Conservation (phyloP, 1,140 invertebrate genomes). For the Habropoda laboriosa region DNA sequence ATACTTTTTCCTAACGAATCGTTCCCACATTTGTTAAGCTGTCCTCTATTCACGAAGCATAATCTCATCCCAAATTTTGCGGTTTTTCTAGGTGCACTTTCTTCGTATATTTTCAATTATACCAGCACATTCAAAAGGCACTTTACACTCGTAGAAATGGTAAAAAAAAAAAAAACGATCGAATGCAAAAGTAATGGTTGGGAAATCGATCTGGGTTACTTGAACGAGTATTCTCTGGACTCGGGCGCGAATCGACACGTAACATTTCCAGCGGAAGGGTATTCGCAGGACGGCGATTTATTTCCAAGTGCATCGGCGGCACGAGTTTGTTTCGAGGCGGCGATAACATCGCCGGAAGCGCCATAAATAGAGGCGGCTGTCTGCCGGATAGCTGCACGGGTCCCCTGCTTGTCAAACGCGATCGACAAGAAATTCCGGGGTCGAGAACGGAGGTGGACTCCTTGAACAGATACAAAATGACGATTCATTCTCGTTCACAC, state of each 20-base stretch:
- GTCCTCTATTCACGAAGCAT: too few relatives aligned
- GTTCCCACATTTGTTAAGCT: too few relatives aligned
- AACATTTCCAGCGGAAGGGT: background rate
- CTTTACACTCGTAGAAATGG: too few relatives aligned
- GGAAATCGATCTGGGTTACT: background rate
- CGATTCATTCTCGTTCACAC: slow-evolving; percentile 63
- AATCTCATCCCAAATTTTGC: too few relatives aligned
- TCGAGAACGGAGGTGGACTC: slow-evolving; percentile 28
- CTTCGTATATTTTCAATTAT: too few relatives aligned
- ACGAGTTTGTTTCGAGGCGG: slow-evolving; percentile 17
- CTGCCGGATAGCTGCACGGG: background rate
- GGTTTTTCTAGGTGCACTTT: too few relatives aligned
- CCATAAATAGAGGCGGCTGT: slow-evolving; percentile 24
- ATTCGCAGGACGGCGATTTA: slow-evolving; percentile 15
- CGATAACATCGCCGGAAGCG: slow-evolving; percentile 11
- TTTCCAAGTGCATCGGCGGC: background rate
- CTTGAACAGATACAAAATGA: slow-evolving; percentile 61
- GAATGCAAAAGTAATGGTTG: too few relatives aligned
- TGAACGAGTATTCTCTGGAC: background rate
- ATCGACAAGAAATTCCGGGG: slow-evolving; percentile 15
- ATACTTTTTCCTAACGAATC: too few relatives aligned
- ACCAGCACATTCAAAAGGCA: too few relatives aligned
- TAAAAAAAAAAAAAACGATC: background rate
- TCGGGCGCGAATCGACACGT: slow-evolving; percentile 9
- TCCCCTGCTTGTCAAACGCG: slow-evolving; percentile 24